These are phyloP conservation scores for Trinorchestia longiramus DNA, from an alignment of 1,140 invertebrate species.

Conservation along the genomic window DNA sequence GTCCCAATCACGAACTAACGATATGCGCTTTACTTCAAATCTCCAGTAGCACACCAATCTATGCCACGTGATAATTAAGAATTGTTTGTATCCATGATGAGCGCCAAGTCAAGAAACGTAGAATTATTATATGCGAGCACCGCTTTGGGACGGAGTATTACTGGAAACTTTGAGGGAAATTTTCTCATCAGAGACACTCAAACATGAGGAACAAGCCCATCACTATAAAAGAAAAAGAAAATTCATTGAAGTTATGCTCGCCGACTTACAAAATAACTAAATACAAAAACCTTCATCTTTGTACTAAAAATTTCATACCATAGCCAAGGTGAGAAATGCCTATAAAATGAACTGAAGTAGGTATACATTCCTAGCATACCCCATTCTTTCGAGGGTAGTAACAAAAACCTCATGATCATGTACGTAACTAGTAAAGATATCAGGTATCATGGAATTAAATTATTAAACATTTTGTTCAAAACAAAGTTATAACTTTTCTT, in stretches of 20 bases:
- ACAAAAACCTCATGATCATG: background rate
- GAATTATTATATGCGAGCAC: no score
- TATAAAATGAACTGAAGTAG: background rate
- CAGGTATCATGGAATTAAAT: background rate
- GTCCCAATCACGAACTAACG: no score
- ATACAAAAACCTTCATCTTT: background rate
- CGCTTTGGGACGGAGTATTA: no score
- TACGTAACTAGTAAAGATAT: background rate
- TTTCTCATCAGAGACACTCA: background rate
- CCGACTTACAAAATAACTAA: background rate
- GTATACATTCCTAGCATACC: background rate
- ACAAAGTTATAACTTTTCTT: background rate
- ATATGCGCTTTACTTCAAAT: no score
- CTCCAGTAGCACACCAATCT: no score
- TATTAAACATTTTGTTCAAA: background rate
- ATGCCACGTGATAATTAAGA: no score
- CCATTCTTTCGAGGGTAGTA: background rate
- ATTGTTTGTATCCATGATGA: no score
- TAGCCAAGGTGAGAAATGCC: background rate
- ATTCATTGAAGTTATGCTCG: background rate
- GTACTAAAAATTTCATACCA: background rate
- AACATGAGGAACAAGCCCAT: background rate
- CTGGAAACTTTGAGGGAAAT: background rate
- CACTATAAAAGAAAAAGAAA: background rate
- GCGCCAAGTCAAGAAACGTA: no score